Percentiles rank a stretch among this genome's conserved stretches.
phyloP scores from a whole-genome alignment of 1,140 invertebrate genomes.

The Meloidogyne chitwoodi region DNA sequence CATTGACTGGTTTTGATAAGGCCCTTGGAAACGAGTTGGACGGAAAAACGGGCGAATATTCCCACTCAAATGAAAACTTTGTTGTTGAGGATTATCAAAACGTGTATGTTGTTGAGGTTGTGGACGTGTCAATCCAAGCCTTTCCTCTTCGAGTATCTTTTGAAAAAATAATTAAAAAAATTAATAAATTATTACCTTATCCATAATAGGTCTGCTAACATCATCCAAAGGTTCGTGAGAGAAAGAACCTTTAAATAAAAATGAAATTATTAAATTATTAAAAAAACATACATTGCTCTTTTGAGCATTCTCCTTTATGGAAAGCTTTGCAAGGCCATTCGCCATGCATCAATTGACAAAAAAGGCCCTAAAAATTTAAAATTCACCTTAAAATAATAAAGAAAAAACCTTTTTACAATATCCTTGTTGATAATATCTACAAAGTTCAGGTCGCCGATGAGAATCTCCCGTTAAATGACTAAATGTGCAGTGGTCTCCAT shows the following conservation, averaged over 20 bases:
- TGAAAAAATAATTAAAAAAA: slow-evolving; percentile 11
- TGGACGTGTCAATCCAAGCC: slow-evolving; percentile 21
- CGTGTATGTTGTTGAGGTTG: neutral
- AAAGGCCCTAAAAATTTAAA: slow-evolving; percentile 14
- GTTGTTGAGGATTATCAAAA: neutral
- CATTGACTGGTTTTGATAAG: neutral
- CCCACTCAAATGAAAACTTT: neutral
- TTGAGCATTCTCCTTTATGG: slow-evolving; percentile 53
- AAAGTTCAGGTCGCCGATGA: slow-evolving; percentile 47
- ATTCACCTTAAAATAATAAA: neutral
- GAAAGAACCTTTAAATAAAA: neutral
- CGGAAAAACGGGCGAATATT: neutral
- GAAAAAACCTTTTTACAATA: slow-evolving; percentile 53
- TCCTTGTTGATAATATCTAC: slow-evolving; percentile 53
- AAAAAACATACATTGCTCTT: slow-evolving; percentile 48
- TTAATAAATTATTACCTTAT: slow-evolving; percentile 39
- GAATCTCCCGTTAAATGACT: slow-evolving; percentile 55
- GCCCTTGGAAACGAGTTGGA: neutral
- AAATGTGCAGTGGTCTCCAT: slow-evolving; percentile 53
- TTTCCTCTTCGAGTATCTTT: slow-evolving; percentile 36
- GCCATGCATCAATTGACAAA: slow-evolving; percentile 55
- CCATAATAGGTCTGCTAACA: slow-evolving; percentile 51
- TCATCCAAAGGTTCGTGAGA: slow-evolving; percentile 56
- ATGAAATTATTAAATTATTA: neutral
- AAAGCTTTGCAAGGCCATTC: slow-evolving; percentile 57